These are phyloP conservation scores for Notolabrus celidotus DNA, from an alignment of 2,797 vertebrate genomes.

Conservation along the genomic window DNA sequence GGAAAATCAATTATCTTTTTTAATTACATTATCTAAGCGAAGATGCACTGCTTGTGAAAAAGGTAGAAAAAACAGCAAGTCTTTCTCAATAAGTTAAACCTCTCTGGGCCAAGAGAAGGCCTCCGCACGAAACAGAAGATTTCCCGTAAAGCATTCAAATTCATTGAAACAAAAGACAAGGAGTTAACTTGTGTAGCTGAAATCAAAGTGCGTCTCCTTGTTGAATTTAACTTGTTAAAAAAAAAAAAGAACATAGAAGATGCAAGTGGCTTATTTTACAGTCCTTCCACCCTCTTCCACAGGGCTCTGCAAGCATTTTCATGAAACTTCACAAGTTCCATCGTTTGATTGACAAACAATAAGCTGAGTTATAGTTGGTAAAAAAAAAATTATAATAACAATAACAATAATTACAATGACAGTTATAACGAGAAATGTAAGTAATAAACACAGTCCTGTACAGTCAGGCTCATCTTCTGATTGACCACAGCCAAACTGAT, in stretches of 20 bases:
- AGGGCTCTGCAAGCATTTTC: slow-evolving; percentile 77
- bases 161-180: slow-evolving; percentile 73
- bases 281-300: slow-evolving; percentile 76
- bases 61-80: slow-evolving; percentile 92
- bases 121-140: slow-evolving; percentile 85
- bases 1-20: slow-evolving; percentile 84
- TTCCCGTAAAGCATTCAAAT: slow-evolving; percentile 76
- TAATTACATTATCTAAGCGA: slow-evolving; percentile 88
- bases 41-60: slow-evolving; percentile 89
- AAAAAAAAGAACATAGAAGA: slow-evolving; percentile 74
- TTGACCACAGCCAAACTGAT: slow-evolving; percentile 77
- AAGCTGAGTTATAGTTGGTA: slow-evolving; percentile 84
- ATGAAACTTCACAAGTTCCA: slow-evolving; percentile 82
- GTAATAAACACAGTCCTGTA: slow-evolving; percentile 88
- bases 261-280: slow-evolving; percentile 85
- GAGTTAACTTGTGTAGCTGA: slow-evolving; percentile 79
- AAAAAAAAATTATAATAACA: slow-evolving; percentile 84
- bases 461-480: slow-evolving; percentile 82
- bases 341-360: slow-evolving; percentile 85
- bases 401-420: slow-evolving; percentile 85
- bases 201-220: slow-evolving; percentile 78
- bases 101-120: slow-evolving; percentile 79
- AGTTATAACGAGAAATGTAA: slow-evolving; percentile 84
- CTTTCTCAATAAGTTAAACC: slow-evolving; percentile 95
- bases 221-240: slow-evolving; percentile 67